Conservation (phyloP, 2,797 vertebrate genomes). For the Platyrinchus mystaceus region DNA sequence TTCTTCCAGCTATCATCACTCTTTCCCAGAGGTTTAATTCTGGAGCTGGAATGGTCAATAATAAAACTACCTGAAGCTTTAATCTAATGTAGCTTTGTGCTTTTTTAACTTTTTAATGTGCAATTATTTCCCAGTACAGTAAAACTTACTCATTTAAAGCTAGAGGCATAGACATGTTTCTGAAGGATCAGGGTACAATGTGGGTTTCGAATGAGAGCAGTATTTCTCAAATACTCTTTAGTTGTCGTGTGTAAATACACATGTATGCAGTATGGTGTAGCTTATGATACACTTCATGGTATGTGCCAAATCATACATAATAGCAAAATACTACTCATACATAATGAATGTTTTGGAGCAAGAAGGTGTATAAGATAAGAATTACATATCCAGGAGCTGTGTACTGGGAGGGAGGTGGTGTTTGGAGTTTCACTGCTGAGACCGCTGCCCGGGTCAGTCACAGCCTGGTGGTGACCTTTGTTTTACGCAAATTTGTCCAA, state of each 20-base stretch:
- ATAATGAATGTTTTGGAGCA: neutral
- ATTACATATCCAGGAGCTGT: neutral
- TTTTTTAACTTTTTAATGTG: neutral
- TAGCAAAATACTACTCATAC: neutral
- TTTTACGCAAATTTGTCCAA: neutral
- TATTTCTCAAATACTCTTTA: neutral
- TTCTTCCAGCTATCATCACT: constrained; percentile 5
- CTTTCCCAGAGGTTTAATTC: neutral
- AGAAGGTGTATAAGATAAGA: neutral
- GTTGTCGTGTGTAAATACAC: neutral
- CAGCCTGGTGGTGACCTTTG: neutral
- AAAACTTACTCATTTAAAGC: neutral
- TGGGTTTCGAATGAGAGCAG: neutral
- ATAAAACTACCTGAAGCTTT: neutral
- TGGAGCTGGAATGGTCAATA: neutral
- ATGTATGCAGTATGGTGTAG: neutral
- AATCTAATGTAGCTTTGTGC: neutral
- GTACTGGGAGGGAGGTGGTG: neutral
- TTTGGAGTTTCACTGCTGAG: neutral
- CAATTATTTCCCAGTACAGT: neutral
- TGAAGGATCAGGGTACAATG: neutral
- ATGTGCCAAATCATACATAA: neutral
- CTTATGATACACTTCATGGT: neutral
- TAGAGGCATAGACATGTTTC: neutral
- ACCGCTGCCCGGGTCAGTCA: accelerated